Percentiles rank a stretch among this genome's conserved stretches.
Conservation (phyloP, 1,140 invertebrate genomes). For the Manduca sexta region DNA sequence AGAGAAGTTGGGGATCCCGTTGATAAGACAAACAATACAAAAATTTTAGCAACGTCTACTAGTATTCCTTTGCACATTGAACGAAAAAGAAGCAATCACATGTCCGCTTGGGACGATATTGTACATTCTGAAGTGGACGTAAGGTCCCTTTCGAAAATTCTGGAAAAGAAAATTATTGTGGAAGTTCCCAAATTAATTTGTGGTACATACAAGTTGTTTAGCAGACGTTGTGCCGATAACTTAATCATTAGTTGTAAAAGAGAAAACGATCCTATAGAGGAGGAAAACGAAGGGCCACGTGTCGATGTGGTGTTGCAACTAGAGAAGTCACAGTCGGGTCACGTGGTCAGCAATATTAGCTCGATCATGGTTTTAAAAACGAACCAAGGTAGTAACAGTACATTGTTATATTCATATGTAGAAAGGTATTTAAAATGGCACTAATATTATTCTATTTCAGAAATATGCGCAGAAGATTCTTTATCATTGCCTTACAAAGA, state of each 20-base stretch:
- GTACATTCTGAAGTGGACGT: conserved; percentile 57
- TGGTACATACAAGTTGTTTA: conserved; percentile 42
- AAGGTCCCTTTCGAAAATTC: conserved; percentile 44
- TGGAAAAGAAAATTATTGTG: conserved; percentile 54
- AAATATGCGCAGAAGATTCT: background rate
- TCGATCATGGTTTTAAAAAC: conserved; percentile 42
- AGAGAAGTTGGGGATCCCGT: conserved; percentile 24
- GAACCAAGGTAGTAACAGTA: conserved; percentile 9
- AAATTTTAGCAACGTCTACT: conserved; percentile 36
- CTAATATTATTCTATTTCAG: conserved; percentile 6
- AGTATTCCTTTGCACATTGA: conserved; percentile 42
- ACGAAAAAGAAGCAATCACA: conserved; percentile 19
- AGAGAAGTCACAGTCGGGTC: conserved; percentile 29
- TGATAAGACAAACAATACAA: conserved; percentile 12
- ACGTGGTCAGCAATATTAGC: conserved; percentile 38
- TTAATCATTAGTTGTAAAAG: conserved; percentile 45
- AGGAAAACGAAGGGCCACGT: conserved; percentile 18
- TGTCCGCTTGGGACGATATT: conserved; percentile 43
- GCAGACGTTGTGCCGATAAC: conserved; percentile 34
- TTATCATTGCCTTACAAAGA: conserved; percentile 5
- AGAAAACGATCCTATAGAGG: conserved; percentile 9
- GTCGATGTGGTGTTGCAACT: conserved; percentile 43
- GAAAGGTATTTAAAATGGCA: background rate
- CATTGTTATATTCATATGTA: background rate
- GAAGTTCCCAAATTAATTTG: conserved; percentile 50